Evolutionary conservation across 2,797 vertebrate species (phyloP).

Genomic region (Mus minutoides): DNA sequence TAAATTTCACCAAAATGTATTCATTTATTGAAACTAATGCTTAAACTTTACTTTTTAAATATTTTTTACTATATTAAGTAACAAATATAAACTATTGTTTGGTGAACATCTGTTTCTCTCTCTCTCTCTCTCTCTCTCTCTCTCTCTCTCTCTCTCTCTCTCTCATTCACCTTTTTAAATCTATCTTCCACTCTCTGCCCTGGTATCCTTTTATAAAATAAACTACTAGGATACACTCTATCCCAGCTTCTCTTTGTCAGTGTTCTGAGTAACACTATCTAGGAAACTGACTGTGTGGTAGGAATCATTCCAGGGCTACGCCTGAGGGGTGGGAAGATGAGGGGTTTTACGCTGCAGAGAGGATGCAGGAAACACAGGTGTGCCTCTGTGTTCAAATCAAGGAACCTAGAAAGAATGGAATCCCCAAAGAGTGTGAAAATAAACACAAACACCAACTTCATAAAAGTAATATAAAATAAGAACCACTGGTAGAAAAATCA

Average conservation of each 20-base stretch:
- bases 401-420: not conserved
- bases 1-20: slow-evolving; percentile 20
- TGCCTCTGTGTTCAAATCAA: not conserved
- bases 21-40: not conserved
- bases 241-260: not conserved
- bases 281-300: not conserved
- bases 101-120: not conserved
- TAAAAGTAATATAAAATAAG: not conserved
- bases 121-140: too few species aligned
- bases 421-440: not conserved
- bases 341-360: not conserved
- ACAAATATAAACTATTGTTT: not conserved
- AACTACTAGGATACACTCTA: not conserved
- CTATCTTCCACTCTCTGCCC: not conserved
- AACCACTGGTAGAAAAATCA: not conserved
- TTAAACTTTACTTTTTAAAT: not conserved
- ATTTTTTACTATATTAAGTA: not conserved
- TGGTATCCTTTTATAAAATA: not conserved
- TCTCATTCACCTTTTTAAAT: not conserved
- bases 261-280: not conserved
- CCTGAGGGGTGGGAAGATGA: not conserved
- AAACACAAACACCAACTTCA: not conserved
- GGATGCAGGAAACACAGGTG: not conserved
- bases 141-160: too few species aligned
- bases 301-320: not conserved